Base-by-base conservation (phyloP, 2,797 vertebrate genomes). In the Cuculus canorus region DNA sequence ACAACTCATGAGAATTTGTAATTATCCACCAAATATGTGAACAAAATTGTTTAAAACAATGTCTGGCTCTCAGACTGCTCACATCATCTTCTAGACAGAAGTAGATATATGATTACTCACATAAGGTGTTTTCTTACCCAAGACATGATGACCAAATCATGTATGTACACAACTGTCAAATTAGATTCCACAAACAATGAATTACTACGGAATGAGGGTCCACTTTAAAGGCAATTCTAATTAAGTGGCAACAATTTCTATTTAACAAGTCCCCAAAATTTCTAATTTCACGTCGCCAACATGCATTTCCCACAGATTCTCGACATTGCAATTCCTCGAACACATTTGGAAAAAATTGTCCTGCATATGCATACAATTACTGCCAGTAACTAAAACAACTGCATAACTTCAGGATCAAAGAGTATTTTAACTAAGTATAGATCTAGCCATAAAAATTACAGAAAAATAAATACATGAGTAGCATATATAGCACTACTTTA, bases 151-250 rank as follows among this genome's bases (percentile, higher is more conserved):
- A 75, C 56, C 56, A 92, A 92, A 92, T 88, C 11, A 13, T 48
- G 86, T 72, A 60, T 21, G 17, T n/a, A 90, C 28, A 53, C 76
- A 90, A 39, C 65, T 52, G 54, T 9, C 73, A 69, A 73, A 91
- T 68, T 53, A 78, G 66, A 76, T 57, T 86, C 33, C 47, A 81
- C 45, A 83, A 85, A 50, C 50, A 75, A 88, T 56, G 94, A 83
- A 65, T 82, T 61, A 76, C 3, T 7, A 24, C 32, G 61, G 48
- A 81, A 89, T 11, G 14, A 72, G 52, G 21, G 72, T 60, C 39
- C 22, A 56, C 54, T 92, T 65, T 86, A 78, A 91, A 72, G 35
- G 21, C 21, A 93, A 81, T 69, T 89, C 65, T 73, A 94, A 90
- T 88, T 79, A 90, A 88, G 15, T 39, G 72, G 63, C 85, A 81